A percentile compares a stretch with the other conserved stretches of the same genome.
Conservation (phyloP, 2,113 vertebrate species). For the Mirza zaza region DNA sequence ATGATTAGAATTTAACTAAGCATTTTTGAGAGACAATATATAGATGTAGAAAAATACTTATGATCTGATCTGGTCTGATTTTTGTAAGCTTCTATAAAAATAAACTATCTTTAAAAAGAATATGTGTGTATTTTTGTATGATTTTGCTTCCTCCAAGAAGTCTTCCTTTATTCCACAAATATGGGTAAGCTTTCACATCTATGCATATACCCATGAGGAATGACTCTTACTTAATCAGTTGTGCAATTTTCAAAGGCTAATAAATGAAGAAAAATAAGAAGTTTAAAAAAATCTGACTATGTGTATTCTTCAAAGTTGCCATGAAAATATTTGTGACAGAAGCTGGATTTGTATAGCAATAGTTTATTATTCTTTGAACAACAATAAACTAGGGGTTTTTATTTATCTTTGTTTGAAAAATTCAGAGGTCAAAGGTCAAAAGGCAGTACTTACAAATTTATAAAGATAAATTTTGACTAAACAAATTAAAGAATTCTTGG, state of each 20-base stretch:
- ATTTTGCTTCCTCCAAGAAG: not conserved
- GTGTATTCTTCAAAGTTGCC: not conserved
- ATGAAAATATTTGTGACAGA: not conserved
- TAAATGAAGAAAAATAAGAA: not conserved
- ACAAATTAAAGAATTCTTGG: not conserved
- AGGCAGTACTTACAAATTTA: not conserved
- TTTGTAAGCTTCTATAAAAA: not conserved
- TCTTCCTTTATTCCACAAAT: not conserved
- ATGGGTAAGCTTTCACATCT: not conserved
- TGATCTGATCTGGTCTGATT: not conserved
- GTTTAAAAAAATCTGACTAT: not conserved
- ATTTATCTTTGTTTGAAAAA: not conserved
- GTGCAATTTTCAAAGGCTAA: not conserved
- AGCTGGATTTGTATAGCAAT: not conserved
- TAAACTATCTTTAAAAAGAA: not conserved
- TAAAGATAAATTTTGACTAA: not conserved
- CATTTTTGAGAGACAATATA: not conserved
- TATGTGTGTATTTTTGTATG: not conserved
- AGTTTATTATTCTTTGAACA: not conserved
- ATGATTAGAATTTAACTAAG: not conserved
- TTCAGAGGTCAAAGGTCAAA: not conserved
- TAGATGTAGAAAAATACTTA: not conserved
- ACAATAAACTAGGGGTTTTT: not conserved
- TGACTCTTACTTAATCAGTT: not conserved
- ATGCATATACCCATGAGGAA: rapidly evolving